Conservation (phyloP, 2,797 vertebrate genomes). For the Phrynocephalus guinanensis region DNA sequence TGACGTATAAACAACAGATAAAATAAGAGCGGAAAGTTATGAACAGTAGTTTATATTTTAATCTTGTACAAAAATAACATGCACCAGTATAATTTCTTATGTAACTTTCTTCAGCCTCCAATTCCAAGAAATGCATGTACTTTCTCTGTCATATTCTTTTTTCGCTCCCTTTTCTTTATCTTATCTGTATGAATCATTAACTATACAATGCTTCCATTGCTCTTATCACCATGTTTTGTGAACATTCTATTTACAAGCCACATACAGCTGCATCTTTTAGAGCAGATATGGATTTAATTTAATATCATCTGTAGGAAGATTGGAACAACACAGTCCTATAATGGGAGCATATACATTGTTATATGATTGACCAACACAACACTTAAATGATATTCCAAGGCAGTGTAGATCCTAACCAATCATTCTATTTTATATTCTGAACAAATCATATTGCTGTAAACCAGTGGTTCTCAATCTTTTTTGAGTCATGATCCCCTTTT, state of each 20-base stretch:
- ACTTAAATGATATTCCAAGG: slow-evolving; percentile 42
- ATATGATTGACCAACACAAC: background rate
- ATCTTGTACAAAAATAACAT: slow-evolving; percentile 17
- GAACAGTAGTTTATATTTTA: slow-evolving; percentile 59
- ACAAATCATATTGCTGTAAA: slow-evolving; percentile 3
- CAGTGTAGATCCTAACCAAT: background rate
- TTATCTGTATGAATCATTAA: slow-evolving; percentile 22
- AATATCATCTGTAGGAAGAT: slow-evolving; percentile 28
- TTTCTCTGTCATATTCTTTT: slow-evolving; percentile 40
- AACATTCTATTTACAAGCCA: slow-evolving; percentile 56
- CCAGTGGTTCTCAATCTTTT: background rate
- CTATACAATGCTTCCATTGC: slow-evolving; percentile 51
- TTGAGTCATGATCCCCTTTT: slow-evolving; percentile 5
- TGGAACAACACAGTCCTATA: background rate
- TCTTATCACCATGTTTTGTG: slow-evolving; percentile 58
- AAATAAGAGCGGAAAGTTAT: slow-evolving; percentile 49
- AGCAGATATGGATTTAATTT: slow-evolving; percentile 53
- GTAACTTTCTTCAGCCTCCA: slow-evolving; percentile 50
- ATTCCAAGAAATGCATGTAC: slow-evolving; percentile 45
- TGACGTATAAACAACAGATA: slow-evolving; percentile 48
- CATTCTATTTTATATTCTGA: background rate
- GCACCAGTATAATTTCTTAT: slow-evolving; percentile 52
- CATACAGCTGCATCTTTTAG: slow-evolving; percentile 47
- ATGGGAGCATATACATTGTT: background rate
- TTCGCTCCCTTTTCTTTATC: background rate